These are phyloP conservation scores for Ammodramus savannarum DNA, from an alignment of 2,113 vertebrate species.

Conservation along the genomic window DNA sequence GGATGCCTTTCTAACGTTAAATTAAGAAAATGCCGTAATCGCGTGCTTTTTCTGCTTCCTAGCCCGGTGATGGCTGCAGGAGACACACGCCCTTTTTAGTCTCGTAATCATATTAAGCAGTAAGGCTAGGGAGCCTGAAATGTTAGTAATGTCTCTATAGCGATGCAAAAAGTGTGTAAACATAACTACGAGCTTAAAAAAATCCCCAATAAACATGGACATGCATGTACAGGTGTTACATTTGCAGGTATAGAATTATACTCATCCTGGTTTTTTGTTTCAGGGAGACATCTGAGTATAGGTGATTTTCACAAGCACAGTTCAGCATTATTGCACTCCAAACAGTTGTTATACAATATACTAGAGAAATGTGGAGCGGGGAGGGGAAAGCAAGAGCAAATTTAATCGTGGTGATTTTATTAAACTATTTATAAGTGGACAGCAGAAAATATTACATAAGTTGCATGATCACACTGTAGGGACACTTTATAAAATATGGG, in stretches of 20 bases:
- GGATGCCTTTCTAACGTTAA: neutral
- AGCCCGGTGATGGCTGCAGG: neutral
- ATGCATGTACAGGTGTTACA: neutral
- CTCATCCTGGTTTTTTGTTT: neutral
- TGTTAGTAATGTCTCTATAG: neutral
- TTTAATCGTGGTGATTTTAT: neutral
- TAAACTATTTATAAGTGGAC: neutral
- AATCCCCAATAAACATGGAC: neutral
- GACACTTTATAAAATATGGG: neutral
- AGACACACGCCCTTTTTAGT: neutral
- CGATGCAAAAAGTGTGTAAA: neutral
- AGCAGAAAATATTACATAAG: neutral
- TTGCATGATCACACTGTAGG: neutral
- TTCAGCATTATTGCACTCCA: neutral
- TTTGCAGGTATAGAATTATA: neutral
- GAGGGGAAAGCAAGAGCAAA: neutral
- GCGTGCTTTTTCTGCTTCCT: neutral
- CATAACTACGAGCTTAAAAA: fast-evolving
- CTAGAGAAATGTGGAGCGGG: neutral
- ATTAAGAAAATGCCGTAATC: neutral
- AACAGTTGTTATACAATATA: fast-evolving
- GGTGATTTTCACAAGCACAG: neutral
- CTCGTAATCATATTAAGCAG: neutral
- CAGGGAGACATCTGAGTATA: neutral
- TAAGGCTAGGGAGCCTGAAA: neutral